Base-by-base conservation (phyloP, 1,140 invertebrate genomes). In the Micrasema longulum region DNA sequence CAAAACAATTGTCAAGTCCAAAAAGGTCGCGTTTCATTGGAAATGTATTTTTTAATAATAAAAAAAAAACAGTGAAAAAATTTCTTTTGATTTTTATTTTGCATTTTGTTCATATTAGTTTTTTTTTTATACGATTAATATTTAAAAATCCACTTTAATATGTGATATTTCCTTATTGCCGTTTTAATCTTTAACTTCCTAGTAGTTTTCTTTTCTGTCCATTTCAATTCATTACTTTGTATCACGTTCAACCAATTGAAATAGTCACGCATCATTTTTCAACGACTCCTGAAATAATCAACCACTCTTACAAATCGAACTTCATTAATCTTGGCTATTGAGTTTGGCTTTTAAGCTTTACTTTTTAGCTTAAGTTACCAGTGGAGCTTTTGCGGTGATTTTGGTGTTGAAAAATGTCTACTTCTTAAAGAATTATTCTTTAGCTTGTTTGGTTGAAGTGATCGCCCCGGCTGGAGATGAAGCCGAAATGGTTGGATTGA, bases 401-500 rank as follows among this genome's bases (percentile, higher is more conserved):
- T 14, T 35, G n/a, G 22, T 1, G 23, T 66, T 66, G 63, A 66
- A 66, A 66, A 66, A 68, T 68, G 65, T 31, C 14, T 18, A 20
- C n/a, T 53, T 18, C 65, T 68, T 41, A 4, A 38, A 53, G 41
- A 60, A 16, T 57, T 38, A 18, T 55, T 23, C 26, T 1, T 20
- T 14, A n/a, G 52, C 7, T 26, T 9, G n/a, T 14, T 26, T 31
- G 26, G 50, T 60, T 36, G 43, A 36, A 45, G 41, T 50, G 64
- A 72, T 62, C 36, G 64, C 53, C 47, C 64, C 66, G 52, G 57
- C 57, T 22, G 64, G 35, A 63, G 43, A 60, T 16, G 45, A 53
- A 48, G 63, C 20, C 23, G 36, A 45, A 48, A 26, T 41, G 48
- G 12, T 23, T 35, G 36, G 71, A 72, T 62, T 72, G 71, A 72